Base-by-base conservation (phyloP, 2,113 vertebrate genomes). In the Aix galericulata region DNA sequence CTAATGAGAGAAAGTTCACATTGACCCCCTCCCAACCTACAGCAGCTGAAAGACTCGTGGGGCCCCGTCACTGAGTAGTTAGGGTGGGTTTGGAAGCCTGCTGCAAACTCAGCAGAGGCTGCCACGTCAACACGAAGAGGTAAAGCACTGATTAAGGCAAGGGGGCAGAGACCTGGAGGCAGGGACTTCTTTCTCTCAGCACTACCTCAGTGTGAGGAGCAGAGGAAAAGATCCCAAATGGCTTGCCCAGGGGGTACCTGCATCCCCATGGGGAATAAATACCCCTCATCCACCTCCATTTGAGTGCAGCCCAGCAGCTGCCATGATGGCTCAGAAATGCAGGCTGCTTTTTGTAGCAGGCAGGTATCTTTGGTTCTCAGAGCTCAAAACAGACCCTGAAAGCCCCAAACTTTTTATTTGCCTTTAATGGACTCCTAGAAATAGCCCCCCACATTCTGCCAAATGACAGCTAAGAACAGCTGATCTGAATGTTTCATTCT, bases 321-420 rank as follows among this genome's bases (percentile, higher is more conserved):
- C 40, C 59, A 78, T 1, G 0, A 63, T 9, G 9, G 29, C 53
- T 92, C 58, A 55, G 53, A 86, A 84, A 93, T 76, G 90, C 86
- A 62, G 53, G 53, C 8, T 0, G 69, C 86, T 87, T 95, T 86
- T 58, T 34, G 63, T 64, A 82, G 55, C 26, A 89, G 88, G 69
- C 74, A 96, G 83, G 74, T 92, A 67, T 91, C 88, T 90, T 82
- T 53, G 75, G 66, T 81, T 93, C 83, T 91, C 83, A 7, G 21
- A 84, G 62, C 40, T 92, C 72, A 68, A 69, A 79, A 72, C 84
- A 82, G 48, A 5, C 75, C 40, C 88, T 67, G 71, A 81, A 88
- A 40, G 31, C 71, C 62, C 58, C 36, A 76, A 78, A 32, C 64
- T 58, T 89, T 82, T 83, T 86, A 75, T 82, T 94, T 84, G 90